Base-by-base conservation (phyloP, 2,797 vertebrate species). In the Gorsachius magnificus region DNA sequence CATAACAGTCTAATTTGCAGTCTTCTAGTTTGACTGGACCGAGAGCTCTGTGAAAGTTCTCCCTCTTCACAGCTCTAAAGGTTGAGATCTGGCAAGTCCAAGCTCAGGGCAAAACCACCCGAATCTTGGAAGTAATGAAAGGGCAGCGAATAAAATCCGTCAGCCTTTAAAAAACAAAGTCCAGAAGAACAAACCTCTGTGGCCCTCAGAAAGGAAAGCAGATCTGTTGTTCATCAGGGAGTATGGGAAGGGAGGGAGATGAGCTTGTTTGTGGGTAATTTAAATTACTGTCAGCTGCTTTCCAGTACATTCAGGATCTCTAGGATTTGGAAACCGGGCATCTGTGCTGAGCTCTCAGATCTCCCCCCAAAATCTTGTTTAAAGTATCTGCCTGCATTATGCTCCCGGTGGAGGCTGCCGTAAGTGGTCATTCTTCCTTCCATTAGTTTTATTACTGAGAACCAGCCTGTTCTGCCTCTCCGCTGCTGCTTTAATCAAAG, bases 371-470 rank as follows among this genome's bases (percentile, higher is more conserved):
- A 64, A 68, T 31, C 68, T 46, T 33, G 11, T 54, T 83, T 26
- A 25, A 90, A 81, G 9, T 45, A 58, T 63, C 65, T 41, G n/a
- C 82, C 43, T 88, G 61, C 19, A 6, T 85, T 58, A 9, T 17
- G 17, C 8, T 92, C 29, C 24, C 28, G 1, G 2, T n/a, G 50
- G 54, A 92, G 81, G 60, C 78, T 57, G 31, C 79, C 29, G 56
- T 80, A 89, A 94, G 50, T 56, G 84, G 58, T 48, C 69, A 10
- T 72, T 96, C 82, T 87, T 75, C 71, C 69, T 93, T 57, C 87
- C 69, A 64, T 95, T 86, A 66, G 50, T 83, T 93, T 95, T 92
- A 87, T 95, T 94, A 60, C 87, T 22, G 57, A 84, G 86, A 95
- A 80, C 77, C 43, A 87, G 86, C 83, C 86, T 31, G 68, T 75